phyloP scores from a whole-genome alignment of 2,797 vertebrate genomes.

The Emys orbicularis region DNA sequence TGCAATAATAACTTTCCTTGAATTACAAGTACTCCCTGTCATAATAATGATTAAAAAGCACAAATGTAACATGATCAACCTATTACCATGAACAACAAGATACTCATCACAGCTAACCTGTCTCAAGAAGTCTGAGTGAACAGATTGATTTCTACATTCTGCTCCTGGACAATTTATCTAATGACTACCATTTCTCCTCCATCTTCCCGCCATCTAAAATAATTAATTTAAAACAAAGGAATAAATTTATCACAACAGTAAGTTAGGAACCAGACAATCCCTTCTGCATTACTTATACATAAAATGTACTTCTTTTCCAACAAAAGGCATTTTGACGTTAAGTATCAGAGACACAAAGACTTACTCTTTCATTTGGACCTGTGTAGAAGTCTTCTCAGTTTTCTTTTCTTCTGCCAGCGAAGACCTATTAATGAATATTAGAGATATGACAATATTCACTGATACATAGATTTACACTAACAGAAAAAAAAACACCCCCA shows the following conservation, averaged over 20 bases:
- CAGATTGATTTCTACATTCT: not conserved
- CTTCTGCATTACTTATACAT: not conserved
- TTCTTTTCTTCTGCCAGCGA: conserved; percentile 83
- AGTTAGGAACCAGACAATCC: not conserved
- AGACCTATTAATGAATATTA: conserved; percentile 76
- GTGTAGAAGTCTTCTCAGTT: conserved; percentile 79
- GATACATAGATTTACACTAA: not conserved
- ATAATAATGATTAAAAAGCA: not conserved
- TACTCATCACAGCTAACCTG: not conserved
- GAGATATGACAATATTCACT: not conserved
- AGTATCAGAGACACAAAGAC: conserved; percentile 18
- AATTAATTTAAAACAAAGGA: not conserved
- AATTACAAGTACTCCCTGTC: not conserved
- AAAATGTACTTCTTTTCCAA: fast-evolving
- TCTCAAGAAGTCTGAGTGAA: not conserved
- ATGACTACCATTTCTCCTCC: not conserved
- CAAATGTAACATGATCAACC: not conserved
- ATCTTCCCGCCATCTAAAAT: not conserved
- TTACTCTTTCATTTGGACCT: conserved; percentile 83
- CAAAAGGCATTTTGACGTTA: not conserved
- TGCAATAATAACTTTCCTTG: not conserved
- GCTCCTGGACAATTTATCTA: not conserved
- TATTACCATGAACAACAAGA: not conserved
- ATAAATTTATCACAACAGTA: not conserved
- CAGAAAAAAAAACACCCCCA: not conserved